Percentiles rank a stretch among this genome's conserved stretches.
Conservation (phyloP, 1,140 invertebrate species). For the Ceratoteleas bidentatus region DNA sequence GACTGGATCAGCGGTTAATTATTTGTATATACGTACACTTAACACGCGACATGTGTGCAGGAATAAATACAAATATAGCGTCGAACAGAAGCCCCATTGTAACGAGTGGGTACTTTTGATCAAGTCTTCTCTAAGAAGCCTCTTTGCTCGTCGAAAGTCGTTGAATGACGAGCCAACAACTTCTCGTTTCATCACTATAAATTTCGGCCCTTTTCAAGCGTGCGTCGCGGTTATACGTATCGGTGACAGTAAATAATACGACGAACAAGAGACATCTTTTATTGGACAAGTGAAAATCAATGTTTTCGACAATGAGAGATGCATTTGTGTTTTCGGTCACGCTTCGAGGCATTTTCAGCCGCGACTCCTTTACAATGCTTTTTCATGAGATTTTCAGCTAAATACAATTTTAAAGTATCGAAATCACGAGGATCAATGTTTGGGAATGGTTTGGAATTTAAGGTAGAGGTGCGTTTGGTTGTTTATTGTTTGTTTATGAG, state of each 20-base stretch:
- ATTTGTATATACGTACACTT: conserved; percentile 34
- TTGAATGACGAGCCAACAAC: conserved; percentile 58
- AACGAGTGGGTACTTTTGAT: conserved; percentile 71
- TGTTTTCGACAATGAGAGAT: conserved; percentile 34
- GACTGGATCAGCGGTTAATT: conserved; percentile 47
- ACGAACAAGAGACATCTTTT: conserved; percentile 28
- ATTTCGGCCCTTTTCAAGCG: conserved; percentile 41
- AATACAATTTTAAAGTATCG: too few species aligned
- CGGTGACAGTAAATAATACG: conserved; percentile 23
- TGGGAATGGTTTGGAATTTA: too few species aligned
- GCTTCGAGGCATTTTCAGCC: background rate
- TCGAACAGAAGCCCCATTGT: conserved; percentile 60
- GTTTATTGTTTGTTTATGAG: too few species aligned
- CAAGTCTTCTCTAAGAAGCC: conserved; percentile 69
- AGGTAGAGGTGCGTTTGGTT: too few species aligned
- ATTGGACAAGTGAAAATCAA: conserved; percentile 47
- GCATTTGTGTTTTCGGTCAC: conserved; percentile 15
- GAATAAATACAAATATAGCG: conserved; percentile 57
- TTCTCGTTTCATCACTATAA: conserved; percentile 43
- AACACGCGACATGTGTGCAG: conserved; percentile 46
- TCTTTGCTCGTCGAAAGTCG: conserved; percentile 68
- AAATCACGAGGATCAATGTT: too few species aligned
- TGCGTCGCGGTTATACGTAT: conserved; percentile 33
- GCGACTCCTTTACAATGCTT: too few species aligned
- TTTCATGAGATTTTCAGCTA: too few species aligned